A percentile compares a stretch with the other conserved stretches of the same genome.
Evolutionary conservation across 2,797 vertebrate species (phyloP).

Genomic region (Picus viridis): DNA sequence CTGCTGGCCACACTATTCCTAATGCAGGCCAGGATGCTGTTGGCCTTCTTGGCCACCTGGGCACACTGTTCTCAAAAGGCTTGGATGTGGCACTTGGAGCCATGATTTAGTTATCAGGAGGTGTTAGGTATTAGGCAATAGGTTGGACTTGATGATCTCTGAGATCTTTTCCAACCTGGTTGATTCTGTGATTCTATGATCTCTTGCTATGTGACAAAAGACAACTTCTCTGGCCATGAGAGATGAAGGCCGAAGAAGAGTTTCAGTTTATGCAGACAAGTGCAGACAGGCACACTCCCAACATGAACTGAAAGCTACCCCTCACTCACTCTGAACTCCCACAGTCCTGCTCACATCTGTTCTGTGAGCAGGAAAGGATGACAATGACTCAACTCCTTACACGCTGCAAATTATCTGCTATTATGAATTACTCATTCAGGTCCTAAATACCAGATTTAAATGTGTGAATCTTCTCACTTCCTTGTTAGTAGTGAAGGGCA

Average conservation of each 20-base stretch:
- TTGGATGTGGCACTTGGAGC: too few relatives aligned
- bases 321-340: not conserved
- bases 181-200: too few relatives aligned
- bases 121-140: too few relatives aligned
- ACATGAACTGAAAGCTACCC: not conserved
- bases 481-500: constrained; percentile 3
- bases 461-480: constrained; percentile 24
- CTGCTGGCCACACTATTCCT: too few relatives aligned
- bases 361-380: not conserved
- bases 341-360: not conserved
- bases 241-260: not conserved
- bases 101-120: too few relatives aligned
- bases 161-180: too few relatives aligned
- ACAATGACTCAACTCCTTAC: constrained; percentile 11
- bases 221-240: not conserved
- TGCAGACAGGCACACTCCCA: fast-evolving
- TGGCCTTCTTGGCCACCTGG: too few relatives aligned
- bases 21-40: too few relatives aligned
- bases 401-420: not conserved
- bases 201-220: not conserved
- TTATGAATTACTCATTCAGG: constrained; percentile 31
- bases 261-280: not conserved
- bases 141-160: too few relatives aligned
- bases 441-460: not conserved
- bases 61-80: too few relatives aligned